Evolutionary conservation across 30 jellyfish, hydroid and myxozoan species (phyloP).

Genomic region (Aurelia aurita complex sp. Pacific): DNA sequence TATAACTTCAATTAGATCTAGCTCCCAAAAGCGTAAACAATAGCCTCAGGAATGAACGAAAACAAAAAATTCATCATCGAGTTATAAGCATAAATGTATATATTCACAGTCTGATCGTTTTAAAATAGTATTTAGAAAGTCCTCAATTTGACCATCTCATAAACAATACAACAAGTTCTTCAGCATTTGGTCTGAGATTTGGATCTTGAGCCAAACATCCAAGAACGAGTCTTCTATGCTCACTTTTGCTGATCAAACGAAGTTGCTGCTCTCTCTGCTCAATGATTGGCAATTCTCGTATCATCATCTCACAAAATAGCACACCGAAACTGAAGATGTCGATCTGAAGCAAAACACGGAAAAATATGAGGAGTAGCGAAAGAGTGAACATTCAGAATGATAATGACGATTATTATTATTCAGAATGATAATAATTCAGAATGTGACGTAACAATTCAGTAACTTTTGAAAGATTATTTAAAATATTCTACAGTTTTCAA

Average conservation of each 20-base stretch:
- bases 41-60: too few relatives aligned
- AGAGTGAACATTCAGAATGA: background rate
- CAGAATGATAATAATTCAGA: background rate
- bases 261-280: slow-evolving; percentile 85
- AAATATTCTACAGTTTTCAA: too few relatives aligned
- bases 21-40: too few relatives aligned
- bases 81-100: too few relatives aligned
- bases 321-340: slow-evolving; percentile 94
- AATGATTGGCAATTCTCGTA: slow-evolving; percentile 87
- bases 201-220: slow-evolving; percentile 61
- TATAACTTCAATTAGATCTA: too few relatives aligned
- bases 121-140: too few relatives aligned
- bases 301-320: slow-evolving; percentile 86
- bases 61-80: too few relatives aligned
- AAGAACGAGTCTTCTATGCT: slow-evolving; percentile 38
- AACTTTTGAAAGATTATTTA: too few relatives aligned
- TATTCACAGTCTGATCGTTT: too few relatives aligned
- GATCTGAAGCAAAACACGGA: slow-evolving; percentile 39
- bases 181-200: slow-evolving; percentile 47
- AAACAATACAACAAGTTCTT: slow-evolving; percentile 21
- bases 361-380: background rate
- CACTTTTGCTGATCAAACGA: slow-evolving; percentile 32
- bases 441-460: too few relatives aligned
- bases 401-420: background rate
- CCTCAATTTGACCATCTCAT: slow-evolving; percentile 10